These are phyloP conservation scores for Drosophila kurseongensis DNA, from an alignment of 1,140 invertebrate genomes.

Conservation along the genomic window DNA sequence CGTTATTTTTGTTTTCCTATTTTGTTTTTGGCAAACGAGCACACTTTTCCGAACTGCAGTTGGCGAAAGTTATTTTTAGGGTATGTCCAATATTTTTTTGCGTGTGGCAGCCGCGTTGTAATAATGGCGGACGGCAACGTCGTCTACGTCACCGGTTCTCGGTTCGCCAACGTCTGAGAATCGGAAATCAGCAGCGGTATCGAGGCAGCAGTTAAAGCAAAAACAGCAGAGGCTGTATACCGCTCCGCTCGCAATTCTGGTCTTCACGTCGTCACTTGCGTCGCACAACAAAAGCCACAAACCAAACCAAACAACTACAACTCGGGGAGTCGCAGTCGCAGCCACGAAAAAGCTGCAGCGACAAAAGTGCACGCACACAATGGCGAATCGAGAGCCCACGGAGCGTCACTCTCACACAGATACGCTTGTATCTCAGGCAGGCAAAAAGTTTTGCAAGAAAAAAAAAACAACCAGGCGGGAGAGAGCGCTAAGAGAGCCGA, in stretches of 20 bases:
- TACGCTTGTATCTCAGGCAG: conserved; percentile 43
- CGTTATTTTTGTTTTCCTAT: conserved; percentile 21
- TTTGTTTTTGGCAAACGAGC: conserved; percentile 33
- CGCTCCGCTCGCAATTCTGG: conserved; percentile 61
- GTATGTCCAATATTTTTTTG: conserved; percentile 18
- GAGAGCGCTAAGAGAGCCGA: conserved; percentile 21
- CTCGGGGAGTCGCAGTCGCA: conserved; percentile 74
- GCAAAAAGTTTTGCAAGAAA: conserved; percentile 74
- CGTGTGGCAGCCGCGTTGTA: conserved; percentile 80
- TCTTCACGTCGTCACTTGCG: conserved; percentile 80
- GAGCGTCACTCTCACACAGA: conserved; percentile 60
- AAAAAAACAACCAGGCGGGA: conserved; percentile 28
- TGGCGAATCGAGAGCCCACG: conserved; percentile 37
- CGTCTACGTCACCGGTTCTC: conserved; percentile 82
- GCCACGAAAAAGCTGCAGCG: conserved; percentile 77
- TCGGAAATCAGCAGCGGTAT: conserved; percentile 37
- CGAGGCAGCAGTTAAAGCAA: conserved; percentile 30
- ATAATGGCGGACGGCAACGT: conserved; percentile 80
- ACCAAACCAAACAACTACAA: conserved; percentile 55
- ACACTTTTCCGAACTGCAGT: conserved; percentile 32
- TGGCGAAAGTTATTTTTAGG: conserved; percentile 35
- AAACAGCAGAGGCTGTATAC: conserved; percentile 39
- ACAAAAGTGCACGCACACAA: conserved; percentile 76
- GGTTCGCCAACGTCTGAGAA: conserved; percentile 74
- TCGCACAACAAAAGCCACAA: conserved; percentile 81